Evolutionary conservation across 2,888 invertebrate genomes (phyloP), one percentile per base, ranked within the genome.

Genomic region (Sinohyriopsis cumingii): DNA sequence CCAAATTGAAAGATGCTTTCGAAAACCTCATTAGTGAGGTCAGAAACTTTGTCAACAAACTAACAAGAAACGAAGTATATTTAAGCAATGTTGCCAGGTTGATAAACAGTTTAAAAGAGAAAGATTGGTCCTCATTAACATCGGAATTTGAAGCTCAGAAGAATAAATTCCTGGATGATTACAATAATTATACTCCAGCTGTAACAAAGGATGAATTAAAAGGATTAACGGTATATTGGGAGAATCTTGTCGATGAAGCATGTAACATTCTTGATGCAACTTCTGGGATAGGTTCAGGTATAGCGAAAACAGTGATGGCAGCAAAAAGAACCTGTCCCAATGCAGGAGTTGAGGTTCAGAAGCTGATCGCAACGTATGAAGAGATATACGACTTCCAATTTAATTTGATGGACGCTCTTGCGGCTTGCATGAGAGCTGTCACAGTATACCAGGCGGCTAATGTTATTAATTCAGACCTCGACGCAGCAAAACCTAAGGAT

Each of bases 371-470:
- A 9, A 19, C 55, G 3, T 24, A 54, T 22, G 63, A 63, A 63
- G 63, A 63, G 24, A 63, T 63, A n/a, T 63, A 55, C 55, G 63
- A 63, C 5, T 63, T 63, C 9, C 63, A 63, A 53, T 63, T 63
- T 63, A 55, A 63, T 12, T 5, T 63, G 54, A 63, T 63, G 63
- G 63, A 63, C 22, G 6, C 63, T 19, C 45, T 63, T 19, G 54
- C 63, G n/a, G 63, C 22, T 6, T 63, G 63, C 18, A 55, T 63
- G n/a, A 12, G 63, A 19, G 63, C 63, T 9, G 25, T 53, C n/a
- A 24, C 53, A 22, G 25, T 25, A 19, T 63, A 45, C 24, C 15
- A 5, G 19, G 53, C 63, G 6, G 63, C 63, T 25, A 63, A n/a
- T n/a, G 19, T 55, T 22, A 63, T 63, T 20, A 53, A 53, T 19